phyloP scores from a whole-genome alignment of 2,797 vertebrate genomes.

The Tiaroga cobitis region DNA sequence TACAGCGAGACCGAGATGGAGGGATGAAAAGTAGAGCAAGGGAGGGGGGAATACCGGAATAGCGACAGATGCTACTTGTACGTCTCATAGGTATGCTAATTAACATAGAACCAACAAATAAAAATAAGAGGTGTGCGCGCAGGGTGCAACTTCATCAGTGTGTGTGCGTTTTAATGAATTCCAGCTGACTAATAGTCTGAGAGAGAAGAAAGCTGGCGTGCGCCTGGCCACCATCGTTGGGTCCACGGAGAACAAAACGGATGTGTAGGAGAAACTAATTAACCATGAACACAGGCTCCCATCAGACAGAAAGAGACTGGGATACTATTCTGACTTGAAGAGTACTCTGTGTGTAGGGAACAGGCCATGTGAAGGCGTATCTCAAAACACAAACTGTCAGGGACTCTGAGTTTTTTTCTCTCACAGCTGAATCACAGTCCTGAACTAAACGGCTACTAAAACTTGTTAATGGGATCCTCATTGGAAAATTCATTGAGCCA shows the following conservation, averaged over 20 bases:
- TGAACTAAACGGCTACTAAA: conserved; percentile 21
- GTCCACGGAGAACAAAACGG: conserved; percentile 76
- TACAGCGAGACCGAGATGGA: conserved; percentile 6
- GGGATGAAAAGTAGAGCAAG: conserved; percentile 50
- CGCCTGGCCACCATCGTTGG: conserved; percentile 69
- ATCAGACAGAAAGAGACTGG: conserved; percentile 59
- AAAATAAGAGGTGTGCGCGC: conserved; percentile 69
- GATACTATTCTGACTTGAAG: conserved; percentile 45
- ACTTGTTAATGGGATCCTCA: conserved; percentile 12
- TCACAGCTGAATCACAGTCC: conserved; percentile 18
- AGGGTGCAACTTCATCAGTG: conserved; percentile 60
- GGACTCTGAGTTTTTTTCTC: conserved; percentile 25
- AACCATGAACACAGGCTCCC: conserved; percentile 80
- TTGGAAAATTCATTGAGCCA: neutral
- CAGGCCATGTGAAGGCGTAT: conserved; percentile 14
- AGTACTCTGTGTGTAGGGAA: conserved; percentile 34
- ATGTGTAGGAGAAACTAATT: conserved; percentile 82
- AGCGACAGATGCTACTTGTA: conserved; percentile 83
- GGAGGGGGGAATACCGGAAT: conserved; percentile 67
- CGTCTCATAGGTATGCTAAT: conserved; percentile 82
- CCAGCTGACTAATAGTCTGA: conserved; percentile 63
- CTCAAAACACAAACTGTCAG: conserved; percentile 48
- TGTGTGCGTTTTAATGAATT: conserved; percentile 58
- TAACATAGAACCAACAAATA: conserved; percentile 77
- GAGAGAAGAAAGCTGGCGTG: conserved; percentile 58